These are phyloP conservation scores for Drosophila leonis DNA, from an alignment of 2,888 invertebrate species.

Conservation along the genomic window DNA sequence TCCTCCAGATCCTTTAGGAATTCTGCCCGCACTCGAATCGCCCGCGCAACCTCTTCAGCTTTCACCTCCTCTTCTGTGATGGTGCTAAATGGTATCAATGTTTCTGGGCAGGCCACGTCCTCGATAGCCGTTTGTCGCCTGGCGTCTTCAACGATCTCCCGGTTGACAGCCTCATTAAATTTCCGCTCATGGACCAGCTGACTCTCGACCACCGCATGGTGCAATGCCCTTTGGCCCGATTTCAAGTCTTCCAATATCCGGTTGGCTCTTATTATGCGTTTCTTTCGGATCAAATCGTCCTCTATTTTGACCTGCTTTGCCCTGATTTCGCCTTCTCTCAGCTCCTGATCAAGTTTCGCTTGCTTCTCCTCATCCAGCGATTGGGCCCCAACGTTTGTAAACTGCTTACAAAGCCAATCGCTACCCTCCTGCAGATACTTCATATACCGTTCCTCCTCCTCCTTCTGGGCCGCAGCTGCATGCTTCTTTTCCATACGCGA, in stretches of 20 bases:
- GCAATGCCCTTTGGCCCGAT: constrained; percentile 49
- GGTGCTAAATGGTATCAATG: constrained; percentile 44
- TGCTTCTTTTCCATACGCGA: constrained; percentile 39
- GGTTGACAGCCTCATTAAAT: constrained; percentile 50
- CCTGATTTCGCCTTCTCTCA: constrained; percentile 19
- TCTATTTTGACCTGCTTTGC: constrained; percentile 15
- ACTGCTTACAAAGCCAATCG: constrained; percentile 43
- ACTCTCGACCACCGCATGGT: constrained; percentile 50
- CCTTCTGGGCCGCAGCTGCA: constrained; percentile 23
- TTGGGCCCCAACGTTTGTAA: constrained; percentile 31
- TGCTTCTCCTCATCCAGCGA: constrained; percentile 19
- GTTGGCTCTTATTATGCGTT: constrained; percentile 58
- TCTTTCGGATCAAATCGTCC: constrained; percentile 50
- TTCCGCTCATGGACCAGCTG: constrained; percentile 49
- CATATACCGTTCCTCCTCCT: constrained; percentile 56
- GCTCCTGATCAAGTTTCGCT: constrained; percentile 5
- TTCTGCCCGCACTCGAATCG: constrained; percentile 25
- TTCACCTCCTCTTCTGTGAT: constrained; percentile 57
- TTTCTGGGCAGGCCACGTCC: constrained; percentile 49
- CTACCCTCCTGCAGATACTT: constrained; percentile 61
- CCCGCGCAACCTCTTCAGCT: constrained; percentile 51
- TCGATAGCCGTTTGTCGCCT: constrained; percentile 40
- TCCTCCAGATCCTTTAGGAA: constrained; percentile 57
- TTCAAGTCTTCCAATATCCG: constrained; percentile 53
- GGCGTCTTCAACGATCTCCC: constrained; percentile 49